Conservation (phyloP, 2,888 invertebrate genomes). For the Syritta pipiens region DNA sequence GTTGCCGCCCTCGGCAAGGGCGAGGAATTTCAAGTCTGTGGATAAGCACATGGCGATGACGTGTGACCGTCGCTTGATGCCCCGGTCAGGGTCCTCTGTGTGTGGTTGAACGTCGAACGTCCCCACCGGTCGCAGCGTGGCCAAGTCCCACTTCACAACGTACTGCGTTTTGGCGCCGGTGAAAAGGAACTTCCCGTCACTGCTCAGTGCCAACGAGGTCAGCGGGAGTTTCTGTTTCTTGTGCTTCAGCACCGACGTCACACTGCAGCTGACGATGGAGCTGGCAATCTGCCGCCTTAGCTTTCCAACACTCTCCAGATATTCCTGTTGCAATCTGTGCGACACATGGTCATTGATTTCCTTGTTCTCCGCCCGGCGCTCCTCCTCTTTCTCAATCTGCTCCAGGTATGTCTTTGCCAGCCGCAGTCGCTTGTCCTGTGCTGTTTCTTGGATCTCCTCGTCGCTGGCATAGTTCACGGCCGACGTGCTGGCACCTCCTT, state of each 20-base stretch:
- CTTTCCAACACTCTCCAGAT: constrained; percentile 91
- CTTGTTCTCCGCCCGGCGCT: constrained; percentile 84
- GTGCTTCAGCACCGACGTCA: constrained; percentile 82
- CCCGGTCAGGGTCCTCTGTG: constrained; percentile 76
- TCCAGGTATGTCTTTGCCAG: constrained; percentile 93
- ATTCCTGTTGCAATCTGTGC: constrained; percentile 90
- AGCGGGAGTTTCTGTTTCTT: constrained; percentile 89
- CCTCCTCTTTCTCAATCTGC: constrained; percentile 91
- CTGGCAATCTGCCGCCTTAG: constrained; percentile 88
- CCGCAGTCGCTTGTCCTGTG: constrained; percentile 93
- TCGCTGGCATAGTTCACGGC: constrained; percentile 73
- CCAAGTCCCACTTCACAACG: constrained; percentile 91
- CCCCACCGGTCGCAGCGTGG: constrained; percentile 83
- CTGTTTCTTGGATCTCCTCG: constrained; percentile 84
- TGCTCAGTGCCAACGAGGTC: constrained; percentile 89
- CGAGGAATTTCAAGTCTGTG: constrained; percentile 90
- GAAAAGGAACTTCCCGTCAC: constrained; percentile 86
- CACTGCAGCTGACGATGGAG: constrained; percentile 79
- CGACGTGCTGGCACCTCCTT: constrained; percentile 54
- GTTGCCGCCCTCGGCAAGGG: constrained; percentile 84
- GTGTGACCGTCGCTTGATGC: constrained; percentile 75
- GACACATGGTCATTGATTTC: constrained; percentile 82
- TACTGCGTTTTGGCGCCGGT: constrained; percentile 93
- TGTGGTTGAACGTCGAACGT: constrained; percentile 79
- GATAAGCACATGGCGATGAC: constrained; percentile 87